Conservation (phyloP, 2,797 vertebrate genomes). For the Girardinus metallicus region DNA sequence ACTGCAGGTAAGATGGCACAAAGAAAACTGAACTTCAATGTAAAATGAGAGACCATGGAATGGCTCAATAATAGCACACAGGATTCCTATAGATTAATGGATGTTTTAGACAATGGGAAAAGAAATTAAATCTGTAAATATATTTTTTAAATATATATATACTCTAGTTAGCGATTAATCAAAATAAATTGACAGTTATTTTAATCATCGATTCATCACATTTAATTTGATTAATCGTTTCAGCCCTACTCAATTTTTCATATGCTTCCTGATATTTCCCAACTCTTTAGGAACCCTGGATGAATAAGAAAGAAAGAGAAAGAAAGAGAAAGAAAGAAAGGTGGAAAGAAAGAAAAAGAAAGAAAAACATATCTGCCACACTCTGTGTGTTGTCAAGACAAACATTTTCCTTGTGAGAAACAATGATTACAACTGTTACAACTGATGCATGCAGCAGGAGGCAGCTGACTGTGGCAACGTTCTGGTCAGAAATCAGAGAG, state of each 20-base stretch:
- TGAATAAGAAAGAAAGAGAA: background rate
- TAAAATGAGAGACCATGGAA: background rate
- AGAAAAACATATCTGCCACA: background rate
- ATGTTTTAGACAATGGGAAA: background rate
- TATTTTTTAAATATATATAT: background rate
- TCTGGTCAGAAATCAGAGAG: constrained; percentile 47
- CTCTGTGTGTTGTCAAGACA: constrained; percentile 4
- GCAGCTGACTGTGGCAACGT: constrained; percentile 30
- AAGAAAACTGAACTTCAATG: background rate
- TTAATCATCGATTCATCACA: too few relatives aligned
- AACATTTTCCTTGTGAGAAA: constrained; percentile 10
- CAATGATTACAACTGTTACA: constrained; percentile 22
- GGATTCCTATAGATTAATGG: background rate
- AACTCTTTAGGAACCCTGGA: background rate
- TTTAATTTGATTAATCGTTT: too few relatives aligned
- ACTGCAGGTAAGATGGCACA: background rate
- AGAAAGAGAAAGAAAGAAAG: too few relatives aligned
- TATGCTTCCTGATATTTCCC: background rate
- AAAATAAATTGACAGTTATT: too few relatives aligned
- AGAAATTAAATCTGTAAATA: background rate
- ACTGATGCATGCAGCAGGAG: constrained; percentile 25
- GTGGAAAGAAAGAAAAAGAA: background rate
- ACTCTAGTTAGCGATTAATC: too few relatives aligned
- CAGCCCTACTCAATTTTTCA: background rate
- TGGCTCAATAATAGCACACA: background rate